These are phyloP conservation scores for Tachuris rubrigastra DNA, from an alignment of 2,113 vertebrate genomes.

Conservation along the genomic window DNA sequence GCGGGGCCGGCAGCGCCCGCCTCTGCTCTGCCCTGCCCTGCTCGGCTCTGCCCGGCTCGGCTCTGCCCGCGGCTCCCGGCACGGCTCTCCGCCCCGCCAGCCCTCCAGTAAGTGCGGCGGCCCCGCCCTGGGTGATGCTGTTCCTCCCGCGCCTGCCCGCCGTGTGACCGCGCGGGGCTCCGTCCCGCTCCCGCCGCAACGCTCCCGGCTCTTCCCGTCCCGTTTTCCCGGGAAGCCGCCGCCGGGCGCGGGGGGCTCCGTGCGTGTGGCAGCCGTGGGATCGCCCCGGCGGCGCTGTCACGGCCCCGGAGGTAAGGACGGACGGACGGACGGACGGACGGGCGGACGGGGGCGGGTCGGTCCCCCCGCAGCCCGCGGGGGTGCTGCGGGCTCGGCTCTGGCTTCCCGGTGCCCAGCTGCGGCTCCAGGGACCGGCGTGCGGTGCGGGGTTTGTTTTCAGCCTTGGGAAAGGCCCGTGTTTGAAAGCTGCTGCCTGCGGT, in stretches of 20 bases:
- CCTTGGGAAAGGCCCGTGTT: not conserved
- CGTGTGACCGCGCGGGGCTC: not conserved
- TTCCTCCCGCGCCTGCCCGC: conserved; percentile 5
- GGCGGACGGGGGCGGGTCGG: too few species aligned
- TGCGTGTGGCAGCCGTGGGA: not conserved
- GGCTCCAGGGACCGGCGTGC: too few species aligned
- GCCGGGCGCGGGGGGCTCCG: not conserved
- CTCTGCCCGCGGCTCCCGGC: not conserved
- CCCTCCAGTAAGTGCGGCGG: not conserved
- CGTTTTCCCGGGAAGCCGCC: not conserved
- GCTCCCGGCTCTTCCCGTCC: not conserved
- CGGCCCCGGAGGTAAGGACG: not conserved
- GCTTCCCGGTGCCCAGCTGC: too few species aligned
- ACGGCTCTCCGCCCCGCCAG: not conserved
- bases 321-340: too few species aligned
- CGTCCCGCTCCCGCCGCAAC: not conserved
- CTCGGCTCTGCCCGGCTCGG: too few species aligned
- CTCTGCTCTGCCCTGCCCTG: not conserved
- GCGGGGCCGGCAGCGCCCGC: not conserved
- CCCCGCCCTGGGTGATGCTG: not conserved
- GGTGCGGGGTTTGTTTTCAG: fast-evolving
- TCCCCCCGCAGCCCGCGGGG: too few species aligned
- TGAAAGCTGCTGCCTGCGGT: not conserved
- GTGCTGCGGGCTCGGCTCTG: too few species aligned
- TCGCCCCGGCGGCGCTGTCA: not conserved